Percentiles rank a stretch among this genome's conserved stretches.
Conservation (phyloP, 1,140 invertebrate species). For the Ruditapes philippinarum region DNA sequence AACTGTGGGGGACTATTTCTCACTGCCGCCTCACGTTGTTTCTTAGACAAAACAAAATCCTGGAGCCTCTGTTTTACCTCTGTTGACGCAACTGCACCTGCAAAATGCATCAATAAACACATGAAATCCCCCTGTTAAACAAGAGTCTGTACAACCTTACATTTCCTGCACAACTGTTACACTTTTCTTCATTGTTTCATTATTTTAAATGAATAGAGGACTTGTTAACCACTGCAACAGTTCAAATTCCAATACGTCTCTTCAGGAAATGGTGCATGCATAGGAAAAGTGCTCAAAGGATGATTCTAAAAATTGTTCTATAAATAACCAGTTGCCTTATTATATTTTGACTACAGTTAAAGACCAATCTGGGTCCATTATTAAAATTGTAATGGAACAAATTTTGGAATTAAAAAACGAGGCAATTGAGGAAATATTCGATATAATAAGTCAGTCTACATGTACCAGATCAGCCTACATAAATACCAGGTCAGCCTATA, state of each 20-base stretch:
- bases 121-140: background rate
- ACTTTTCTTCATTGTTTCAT: background rate
- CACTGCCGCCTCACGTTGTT: conserved; percentile 91
- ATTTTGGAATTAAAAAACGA: too few species aligned
- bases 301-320: too few species aligned
- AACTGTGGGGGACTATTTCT: conserved; percentile 90
- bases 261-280: too few species aligned
- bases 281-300: too few species aligned
- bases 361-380: too few species aligned
- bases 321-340: too few species aligned
- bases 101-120: conserved; percentile 50
- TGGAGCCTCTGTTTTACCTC: conserved; percentile 98
- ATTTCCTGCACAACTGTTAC: background rate
- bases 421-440: too few species aligned
- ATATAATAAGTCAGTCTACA: too few species aligned
- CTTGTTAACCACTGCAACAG: background rate
- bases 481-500: too few species aligned
- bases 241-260: background rate
- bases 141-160: background rate
- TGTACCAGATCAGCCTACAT: too few species aligned
- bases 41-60: conserved; percentile 96
- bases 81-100: conserved; percentile 94
- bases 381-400: too few species aligned
- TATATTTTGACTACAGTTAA: too few species aligned
- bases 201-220: background rate